Evolutionary conservation across 2,888 invertebrate species (phyloP), one percentile per base, ranked within the genome.

Genomic region (Drosophila putrida): DNA sequence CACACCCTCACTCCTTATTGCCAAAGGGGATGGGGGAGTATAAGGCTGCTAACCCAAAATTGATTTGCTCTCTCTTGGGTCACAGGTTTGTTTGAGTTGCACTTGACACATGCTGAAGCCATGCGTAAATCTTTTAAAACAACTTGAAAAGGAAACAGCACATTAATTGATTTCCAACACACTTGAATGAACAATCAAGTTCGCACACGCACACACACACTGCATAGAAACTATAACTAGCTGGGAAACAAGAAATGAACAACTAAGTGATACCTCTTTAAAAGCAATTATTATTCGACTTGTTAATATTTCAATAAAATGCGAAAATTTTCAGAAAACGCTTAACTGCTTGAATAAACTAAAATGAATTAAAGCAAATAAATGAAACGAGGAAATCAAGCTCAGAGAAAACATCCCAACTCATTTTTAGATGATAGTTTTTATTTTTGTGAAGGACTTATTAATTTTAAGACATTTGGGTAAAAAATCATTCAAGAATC

Each of bases 71-170:
- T 54, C 46, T 65, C 41, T n/a, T n/a, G 65, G 72, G 43, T 65
- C 74, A 49, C 66, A 71, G 76, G 75, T 58, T 63, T 82, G 81
- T 88, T 86, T 88, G 83, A 61, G 60, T 72, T 86, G 85, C 82
- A 80, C 84, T 86, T 86, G 85, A 88, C 88, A 88, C 75, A 82
- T 75, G 78, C 73, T 77, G 76, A 78, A 82, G 78, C 81, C 84
- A 86, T 81, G 82, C 85, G 82, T 82, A 82, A 84, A 80, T 80
- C 80, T 78, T 74, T 72, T 68, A 80, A 69, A 75, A 71, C 67
- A 81, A 85, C 80, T 88, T 78, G 64, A 86, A 80, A 75, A 68
- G 80, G 72, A 75, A 83, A 78, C 68, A 72, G 74, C 78, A 71
- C 72, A 80, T 82, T 80, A 81, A 81, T 82, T 81, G 81, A 81